phyloP scores from a whole-genome alignment of 1,140 invertebrate species.

The Drosophila biarmipes region DNA sequence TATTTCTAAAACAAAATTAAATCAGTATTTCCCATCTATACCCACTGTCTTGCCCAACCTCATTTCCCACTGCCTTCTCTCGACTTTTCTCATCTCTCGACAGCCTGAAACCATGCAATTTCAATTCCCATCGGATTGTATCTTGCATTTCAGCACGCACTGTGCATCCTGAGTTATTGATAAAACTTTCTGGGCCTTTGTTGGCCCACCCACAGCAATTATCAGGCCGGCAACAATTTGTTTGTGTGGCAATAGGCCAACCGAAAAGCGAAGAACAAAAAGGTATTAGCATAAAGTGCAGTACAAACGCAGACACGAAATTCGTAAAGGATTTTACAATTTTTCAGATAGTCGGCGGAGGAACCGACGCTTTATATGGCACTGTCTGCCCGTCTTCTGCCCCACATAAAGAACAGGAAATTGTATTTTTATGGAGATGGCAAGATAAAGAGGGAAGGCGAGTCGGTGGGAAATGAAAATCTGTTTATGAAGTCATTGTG shows the following conservation, averaged over 20 bases:
- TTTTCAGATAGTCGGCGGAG: slow-evolving; percentile 3
- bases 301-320: slow-evolving; percentile 2
- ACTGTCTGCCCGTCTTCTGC: slow-evolving; percentile 12
- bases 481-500: slow-evolving; percentile 79
- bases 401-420: slow-evolving; percentile 66
- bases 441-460: slow-evolving; percentile 3
- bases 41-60: background rate
- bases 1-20: background rate
- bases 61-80: background rate
- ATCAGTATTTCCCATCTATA: background rate
- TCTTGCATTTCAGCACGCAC: slow-evolving; percentile 36
- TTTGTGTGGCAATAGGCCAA: slow-evolving; percentile 45
- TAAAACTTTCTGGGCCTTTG: slow-evolving; percentile 37
- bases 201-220: slow-evolving; percentile 32
- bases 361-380: slow-evolving; percentile 14
- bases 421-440: slow-evolving; percentile 56
- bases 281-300: slow-evolving; percentile 39
- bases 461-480: slow-evolving; percentile 65
- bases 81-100: slow-evolving; percentile 6
- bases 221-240: slow-evolving; percentile 25
- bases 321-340: background rate
- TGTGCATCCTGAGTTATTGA: slow-evolving; percentile 51
- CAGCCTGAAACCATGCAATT: slow-evolving; percentile 18
- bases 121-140: slow-evolving; percentile 20
- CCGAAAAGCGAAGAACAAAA: slow-evolving; percentile 23